phyloP scores from a whole-genome alignment of 2,113 vertebrate genomes.

The Microcebus lehilahytsara region DNA sequence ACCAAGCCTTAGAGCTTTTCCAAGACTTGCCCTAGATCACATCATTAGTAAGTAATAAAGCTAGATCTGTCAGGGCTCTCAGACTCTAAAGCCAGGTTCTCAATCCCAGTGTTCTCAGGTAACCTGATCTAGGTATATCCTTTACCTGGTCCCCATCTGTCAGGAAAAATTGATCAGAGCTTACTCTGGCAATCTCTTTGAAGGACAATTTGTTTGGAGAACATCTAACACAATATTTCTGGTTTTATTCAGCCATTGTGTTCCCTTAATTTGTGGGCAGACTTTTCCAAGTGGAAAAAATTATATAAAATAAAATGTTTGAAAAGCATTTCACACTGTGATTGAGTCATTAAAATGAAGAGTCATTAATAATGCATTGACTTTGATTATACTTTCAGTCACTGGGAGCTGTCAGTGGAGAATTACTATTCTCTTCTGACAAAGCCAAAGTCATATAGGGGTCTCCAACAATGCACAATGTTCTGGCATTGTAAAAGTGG shows the following conservation, averaged over 20 bases:
- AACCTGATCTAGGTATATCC: not conserved
- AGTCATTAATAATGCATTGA: conserved; percentile 74
- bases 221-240: conserved; percentile 10
- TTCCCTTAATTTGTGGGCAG: conserved; percentile 62
- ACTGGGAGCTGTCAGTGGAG: conserved; percentile 66
- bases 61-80: not conserved
- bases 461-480: conserved; percentile 55
- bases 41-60: conserved; percentile 9
- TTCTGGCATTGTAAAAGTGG: conserved; percentile 48
- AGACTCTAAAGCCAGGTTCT: not conserved
- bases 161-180: not conserved
- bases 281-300: conserved; percentile 58
- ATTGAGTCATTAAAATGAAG: conserved; percentile 70
- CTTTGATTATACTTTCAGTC: conserved; percentile 71
- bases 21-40: not conserved
- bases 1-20: not conserved
- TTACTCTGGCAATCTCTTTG: conserved; percentile 5
- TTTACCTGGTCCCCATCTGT: not conserved
- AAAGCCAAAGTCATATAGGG: conserved; percentile 65
- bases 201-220: conserved; percentile 54
- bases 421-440: conserved; percentile 71
- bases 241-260: conserved; percentile 46
- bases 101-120: not conserved
- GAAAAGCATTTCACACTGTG: conserved; percentile 57
- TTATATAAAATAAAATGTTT: conserved; percentile 67